Percentiles rank a stretch among this genome's conserved stretches.
Conservation (phyloP, 1,140 invertebrate species). For the Drosophila takahashii region DNA sequence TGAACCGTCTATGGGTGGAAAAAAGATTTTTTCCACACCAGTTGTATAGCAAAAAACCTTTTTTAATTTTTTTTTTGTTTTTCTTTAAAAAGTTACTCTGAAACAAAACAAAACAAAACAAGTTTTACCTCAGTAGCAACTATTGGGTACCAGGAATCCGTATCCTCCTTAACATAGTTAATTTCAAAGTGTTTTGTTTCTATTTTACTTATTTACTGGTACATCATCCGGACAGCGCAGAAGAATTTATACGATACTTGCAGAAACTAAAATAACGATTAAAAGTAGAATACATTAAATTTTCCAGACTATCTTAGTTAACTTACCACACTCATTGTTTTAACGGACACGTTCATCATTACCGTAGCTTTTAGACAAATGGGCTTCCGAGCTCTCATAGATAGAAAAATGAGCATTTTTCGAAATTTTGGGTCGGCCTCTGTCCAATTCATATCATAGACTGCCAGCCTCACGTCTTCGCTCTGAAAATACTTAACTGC, state of each 20-base stretch:
- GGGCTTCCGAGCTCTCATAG: slow-evolving; percentile 44
- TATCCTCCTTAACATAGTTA: no score
- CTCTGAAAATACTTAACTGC: slow-evolving; percentile 25
- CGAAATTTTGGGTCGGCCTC: slow-evolving; percentile 32
- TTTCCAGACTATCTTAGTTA: not conserved
- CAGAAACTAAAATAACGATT: slow-evolving; percentile 15
- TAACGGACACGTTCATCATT: slow-evolving; percentile 37
- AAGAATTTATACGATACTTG: slow-evolving; percentile 43
- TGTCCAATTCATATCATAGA: slow-evolving; percentile 51
- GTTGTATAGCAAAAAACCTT: no score
- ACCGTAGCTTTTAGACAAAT: slow-evolving; percentile 33
- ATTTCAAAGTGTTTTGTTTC: no score
- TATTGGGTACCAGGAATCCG: no score
- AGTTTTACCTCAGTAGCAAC: no score
- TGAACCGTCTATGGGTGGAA: no score
- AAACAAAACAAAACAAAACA: no score
- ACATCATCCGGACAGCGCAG: slow-evolving; percentile 42
- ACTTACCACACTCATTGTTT: slow-evolving; percentile 52
- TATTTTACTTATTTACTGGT: slow-evolving; percentile 8
- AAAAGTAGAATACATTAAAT: not conserved
- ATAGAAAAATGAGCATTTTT: slow-evolving; percentile 49
- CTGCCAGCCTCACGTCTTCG: slow-evolving; percentile 7
- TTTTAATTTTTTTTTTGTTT: no score
- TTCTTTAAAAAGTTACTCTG: no score
- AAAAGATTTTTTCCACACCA: no score